These are phyloP conservation scores for Rhabdomys pumilio DNA, from an alignment of 2,797 vertebrate species.

Conservation along the genomic window DNA sequence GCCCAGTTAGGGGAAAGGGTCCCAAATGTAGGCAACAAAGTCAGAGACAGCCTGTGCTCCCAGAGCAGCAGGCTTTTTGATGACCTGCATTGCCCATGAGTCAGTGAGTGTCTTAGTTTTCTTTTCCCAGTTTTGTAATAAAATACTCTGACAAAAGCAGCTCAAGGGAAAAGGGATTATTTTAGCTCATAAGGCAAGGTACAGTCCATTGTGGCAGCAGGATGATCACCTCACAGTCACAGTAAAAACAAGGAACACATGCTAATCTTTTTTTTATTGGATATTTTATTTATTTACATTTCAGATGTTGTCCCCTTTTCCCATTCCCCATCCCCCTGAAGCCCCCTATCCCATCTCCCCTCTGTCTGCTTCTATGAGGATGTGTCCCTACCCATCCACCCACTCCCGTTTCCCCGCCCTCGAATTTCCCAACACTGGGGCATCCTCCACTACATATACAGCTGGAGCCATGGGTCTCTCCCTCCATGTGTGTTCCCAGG, in stretches of 20 bases:
- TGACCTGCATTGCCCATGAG: accelerated
- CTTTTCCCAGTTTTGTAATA: not conserved
- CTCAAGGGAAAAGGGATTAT: not conserved
- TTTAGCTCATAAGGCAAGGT: not conserved
- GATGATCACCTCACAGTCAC: not conserved
- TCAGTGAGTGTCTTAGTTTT: not conserved
- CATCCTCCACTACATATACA: too few relatives aligned
- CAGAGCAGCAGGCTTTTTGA: accelerated
- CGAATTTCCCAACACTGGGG: too few relatives aligned
- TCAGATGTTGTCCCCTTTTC: too few relatives aligned
- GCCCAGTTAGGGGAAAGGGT: not conserved
- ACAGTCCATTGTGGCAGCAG: not conserved
- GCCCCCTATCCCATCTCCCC: too few relatives aligned
- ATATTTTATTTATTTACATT: too few relatives aligned
- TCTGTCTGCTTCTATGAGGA: too few relatives aligned
- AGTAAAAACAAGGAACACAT: not conserved
- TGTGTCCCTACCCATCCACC: too few relatives aligned
- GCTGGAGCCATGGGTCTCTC: too few relatives aligned
- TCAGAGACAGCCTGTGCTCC: not conserved
- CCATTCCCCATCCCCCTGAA: too few relatives aligned
- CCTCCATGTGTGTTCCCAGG: too few relatives aligned
- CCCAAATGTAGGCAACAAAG: not conserved
- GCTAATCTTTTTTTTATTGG: too few relatives aligned
- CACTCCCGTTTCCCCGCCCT: too few relatives aligned
- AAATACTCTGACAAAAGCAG: not conserved